phyloP scores from a whole-genome alignment of 2,113 vertebrate species.

The Mellivora capensis region DNA sequence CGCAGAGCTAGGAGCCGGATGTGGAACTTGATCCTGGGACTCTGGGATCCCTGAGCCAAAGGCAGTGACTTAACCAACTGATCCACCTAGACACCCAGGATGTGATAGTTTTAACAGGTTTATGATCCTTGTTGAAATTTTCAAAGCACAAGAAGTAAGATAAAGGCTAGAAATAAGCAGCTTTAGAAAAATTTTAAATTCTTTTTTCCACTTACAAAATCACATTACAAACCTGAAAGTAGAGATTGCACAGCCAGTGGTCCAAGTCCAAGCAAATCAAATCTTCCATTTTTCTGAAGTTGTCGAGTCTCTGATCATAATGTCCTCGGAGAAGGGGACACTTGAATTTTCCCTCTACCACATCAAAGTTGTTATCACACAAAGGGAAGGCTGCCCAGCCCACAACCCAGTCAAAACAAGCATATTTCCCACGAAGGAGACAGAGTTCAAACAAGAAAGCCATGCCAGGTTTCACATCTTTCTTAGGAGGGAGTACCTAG shows the following conservation, averaged over 20 bases:
- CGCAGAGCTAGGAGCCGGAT: too few species aligned
- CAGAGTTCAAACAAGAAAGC: conserved; percentile 90
- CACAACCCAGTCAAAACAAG: conserved; percentile 77
- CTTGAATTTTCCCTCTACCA: conserved; percentile 91
- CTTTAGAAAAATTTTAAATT: neutral
- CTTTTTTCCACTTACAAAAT: neutral
- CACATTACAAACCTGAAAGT: conserved; percentile 90
- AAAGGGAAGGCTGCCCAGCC: conserved; percentile 93
- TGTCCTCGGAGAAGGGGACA: conserved; percentile 89
- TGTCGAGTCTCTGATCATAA: conserved; percentile 82
- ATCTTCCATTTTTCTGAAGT: conserved; percentile 89
- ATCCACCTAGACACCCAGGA: neutral
- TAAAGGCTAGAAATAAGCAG: neutral
- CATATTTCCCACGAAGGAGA: conserved; percentile 76
- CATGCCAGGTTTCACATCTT: conserved; percentile 84
- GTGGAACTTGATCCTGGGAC: too few species aligned
- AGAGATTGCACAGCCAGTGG: conserved; percentile 95
- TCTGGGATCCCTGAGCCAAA: too few species aligned
- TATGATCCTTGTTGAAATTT: neutral
- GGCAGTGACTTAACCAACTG: too few species aligned
- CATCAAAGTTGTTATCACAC: conserved; percentile 82
- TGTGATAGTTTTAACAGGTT: neutral
- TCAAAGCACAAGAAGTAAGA: neutral
- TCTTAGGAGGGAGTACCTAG: conserved; percentile 86
- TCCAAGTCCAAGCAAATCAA: conserved; percentile 91